phyloP scores from a whole-genome alignment of 1,140 invertebrate genomes.

The Nasonia vitripennis region DNA sequence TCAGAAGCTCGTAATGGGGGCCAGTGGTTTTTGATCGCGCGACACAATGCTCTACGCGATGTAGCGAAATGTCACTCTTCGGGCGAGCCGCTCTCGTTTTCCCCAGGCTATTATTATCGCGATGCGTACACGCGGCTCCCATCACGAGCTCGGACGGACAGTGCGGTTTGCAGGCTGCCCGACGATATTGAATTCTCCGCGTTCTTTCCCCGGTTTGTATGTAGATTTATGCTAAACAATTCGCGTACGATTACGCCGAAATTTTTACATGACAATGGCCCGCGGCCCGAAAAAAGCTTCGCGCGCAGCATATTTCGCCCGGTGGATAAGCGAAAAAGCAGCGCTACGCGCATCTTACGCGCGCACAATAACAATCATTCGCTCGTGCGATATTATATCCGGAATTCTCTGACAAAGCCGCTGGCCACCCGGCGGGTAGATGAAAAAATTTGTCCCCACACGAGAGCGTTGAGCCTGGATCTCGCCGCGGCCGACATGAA shows the following conservation, averaged over 20 bases:
- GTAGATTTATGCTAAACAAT: conserved; percentile 37
- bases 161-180: not conserved
- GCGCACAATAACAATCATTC: not conserved
- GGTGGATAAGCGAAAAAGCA: not conserved
- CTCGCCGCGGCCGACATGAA: conserved; percentile 10
- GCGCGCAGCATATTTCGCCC: not conserved
- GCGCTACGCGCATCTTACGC: not conserved
- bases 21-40: not conserved
- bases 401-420: conserved; percentile 4
- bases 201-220: conserved; percentile 4
- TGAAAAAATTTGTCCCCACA: conserved; percentile 37
- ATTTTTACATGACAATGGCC: conserved; percentile 39
- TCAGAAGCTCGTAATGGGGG: not conserved
- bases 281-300: not conserved
- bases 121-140: too few species aligned
- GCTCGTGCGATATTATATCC: not conserved
- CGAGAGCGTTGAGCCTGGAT: not conserved
- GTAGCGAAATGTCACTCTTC: not conserved
- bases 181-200: conserved; percentile 26
- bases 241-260: conserved; percentile 21
- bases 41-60: not conserved
- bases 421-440: not conserved
- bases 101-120: not conserved
- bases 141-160: not conserved
- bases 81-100: not conserved